Base-by-base conservation (phyloP, 2,888 invertebrate genomes). In the Watsonalla binaria region DNA sequence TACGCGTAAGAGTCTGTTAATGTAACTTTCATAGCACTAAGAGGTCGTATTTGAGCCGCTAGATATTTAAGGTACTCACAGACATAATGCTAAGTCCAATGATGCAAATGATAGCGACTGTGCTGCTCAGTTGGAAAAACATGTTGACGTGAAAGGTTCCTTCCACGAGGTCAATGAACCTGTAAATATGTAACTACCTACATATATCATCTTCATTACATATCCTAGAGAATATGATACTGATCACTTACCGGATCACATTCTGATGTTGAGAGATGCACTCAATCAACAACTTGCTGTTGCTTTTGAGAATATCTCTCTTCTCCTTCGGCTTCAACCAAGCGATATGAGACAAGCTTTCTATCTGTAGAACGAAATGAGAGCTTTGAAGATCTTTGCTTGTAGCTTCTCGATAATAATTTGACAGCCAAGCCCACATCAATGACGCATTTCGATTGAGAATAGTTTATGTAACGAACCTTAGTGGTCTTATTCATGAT, bases 41-140 rank as follows among this genome's bases (percentile, higher is more conserved):
- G n/a, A n/a, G n/a, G n/a, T n/a, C n/a, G n/a, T n/a, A n/a, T n/a
- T n/a, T n/a, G n/a, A n/a, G n/a, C n/a, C n/a, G n/a, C n/a, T n/a
- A n/a, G 24, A 24, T 24, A 24, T 24, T n/a, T n/a, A 8, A 46
- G n/a, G 49, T 50, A 57, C 68, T 59, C 72, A 82, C 83, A 45
- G 78, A 68, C 11, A 76, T 69, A 42, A 84, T 77, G 34, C 80
- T 70, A 15, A 83, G 70, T 14, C 77, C 78, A 45, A 82, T 80
- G 45, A 83, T 76, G 55, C 83, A 83, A 24, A 84, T 80, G 14
- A 83, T 82, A 4, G 62, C 69, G 9, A 80, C 87, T 5, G 90
- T 84, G 35, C 84, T 84, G 11, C 83, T 66, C 47, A 92, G 75
- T 62, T 92, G 92, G 37, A 86, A 84, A 57, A 91, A 78, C 61